Conservation (phyloP, 2,113 vertebrate genomes). For the Stercorarius parasiticus region DNA sequence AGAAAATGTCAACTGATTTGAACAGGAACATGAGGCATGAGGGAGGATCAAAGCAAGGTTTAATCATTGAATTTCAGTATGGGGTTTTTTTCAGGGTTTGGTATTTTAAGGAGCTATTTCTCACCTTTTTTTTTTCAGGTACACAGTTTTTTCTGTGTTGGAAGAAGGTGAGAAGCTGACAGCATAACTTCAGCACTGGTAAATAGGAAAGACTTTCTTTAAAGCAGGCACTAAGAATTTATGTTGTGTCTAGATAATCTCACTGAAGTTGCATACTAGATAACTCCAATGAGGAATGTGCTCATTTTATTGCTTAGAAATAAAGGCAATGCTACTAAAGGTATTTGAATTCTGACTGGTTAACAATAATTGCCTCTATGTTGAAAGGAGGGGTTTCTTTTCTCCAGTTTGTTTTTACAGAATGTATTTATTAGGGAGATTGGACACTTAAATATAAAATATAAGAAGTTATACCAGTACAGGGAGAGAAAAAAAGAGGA, state of each 20-base stretch:
- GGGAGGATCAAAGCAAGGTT: neutral
- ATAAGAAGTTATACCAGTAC: neutral
- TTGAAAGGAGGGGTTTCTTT: neutral
- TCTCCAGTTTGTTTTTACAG: accelerated
- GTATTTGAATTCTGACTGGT: neutral
- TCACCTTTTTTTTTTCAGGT: neutral
- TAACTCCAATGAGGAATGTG: neutral
- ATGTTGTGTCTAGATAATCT: neutral
- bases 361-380: neutral
- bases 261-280: neutral
- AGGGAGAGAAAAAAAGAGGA: neutral
- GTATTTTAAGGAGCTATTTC: neutral
- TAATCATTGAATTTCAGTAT: neutral
- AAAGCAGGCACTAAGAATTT: neutral
- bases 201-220: neutral
- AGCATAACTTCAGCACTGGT: neutral
- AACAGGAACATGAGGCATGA: neutral
- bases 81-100: neutral
- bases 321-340: neutral
- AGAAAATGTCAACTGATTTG: slow-evolving; percentile 19
- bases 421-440: neutral
- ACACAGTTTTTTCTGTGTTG: neutral
- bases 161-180: neutral
- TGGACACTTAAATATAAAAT: neutral
- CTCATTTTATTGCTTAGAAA: neutral